Percentiles rank a stretch among this genome's conserved stretches.
phyloP scores from a whole-genome alignment of 2,888 invertebrate genomes.

The Agonopterix alstromeriana region DNA sequence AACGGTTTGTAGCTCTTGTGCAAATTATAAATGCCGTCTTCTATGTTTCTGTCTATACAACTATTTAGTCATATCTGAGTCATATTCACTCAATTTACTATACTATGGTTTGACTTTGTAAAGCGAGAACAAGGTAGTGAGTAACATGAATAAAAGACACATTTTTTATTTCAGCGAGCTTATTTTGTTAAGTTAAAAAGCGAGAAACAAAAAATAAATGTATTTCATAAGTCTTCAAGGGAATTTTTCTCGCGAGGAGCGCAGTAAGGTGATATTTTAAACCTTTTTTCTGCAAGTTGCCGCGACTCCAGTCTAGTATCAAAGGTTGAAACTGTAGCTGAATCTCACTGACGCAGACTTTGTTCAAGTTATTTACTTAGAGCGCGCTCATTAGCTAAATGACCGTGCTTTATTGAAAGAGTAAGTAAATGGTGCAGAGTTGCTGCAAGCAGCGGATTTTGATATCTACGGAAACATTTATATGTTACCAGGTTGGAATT shows the following conservation, averaged over 20 bases:
- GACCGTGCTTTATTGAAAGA: slow-evolving; percentile 62
- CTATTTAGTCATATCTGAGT: slow-evolving; percentile 3
- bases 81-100: background rate
- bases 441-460: slow-evolving; percentile 3
- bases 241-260: slow-evolving; percentile 3
- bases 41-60: slow-evolving; percentile 20
- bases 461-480: slow-evolving; percentile 1
- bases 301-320: slow-evolving; percentile 36
- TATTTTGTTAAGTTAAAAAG: background rate
- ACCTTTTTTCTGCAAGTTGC: slow-evolving; percentile 16
- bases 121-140: slow-evolving; percentile 4
- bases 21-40: slow-evolving; percentile 60
- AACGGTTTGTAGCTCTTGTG: slow-evolving; percentile 42
- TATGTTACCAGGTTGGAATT: too few species aligned
- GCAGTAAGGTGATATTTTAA: slow-evolving; percentile 1
- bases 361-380: slow-evolving; percentile 65
- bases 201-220: slow-evolving; percentile 1
- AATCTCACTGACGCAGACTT: slow-evolving; percentile 58
- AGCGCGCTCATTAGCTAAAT: slow-evolving; percentile 69
- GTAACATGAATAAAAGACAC: slow-evolving; percentile 1
- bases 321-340: slow-evolving; percentile 46
- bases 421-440: slow-evolving; percentile 38
- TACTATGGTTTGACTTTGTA: background rate
- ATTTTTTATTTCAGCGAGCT: slow-evolving; percentile 5
- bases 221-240: slow-evolving; percentile 5